phyloP scores from a whole-genome alignment of 2,888 invertebrate genomes.

The Salticus scenicus region DNA sequence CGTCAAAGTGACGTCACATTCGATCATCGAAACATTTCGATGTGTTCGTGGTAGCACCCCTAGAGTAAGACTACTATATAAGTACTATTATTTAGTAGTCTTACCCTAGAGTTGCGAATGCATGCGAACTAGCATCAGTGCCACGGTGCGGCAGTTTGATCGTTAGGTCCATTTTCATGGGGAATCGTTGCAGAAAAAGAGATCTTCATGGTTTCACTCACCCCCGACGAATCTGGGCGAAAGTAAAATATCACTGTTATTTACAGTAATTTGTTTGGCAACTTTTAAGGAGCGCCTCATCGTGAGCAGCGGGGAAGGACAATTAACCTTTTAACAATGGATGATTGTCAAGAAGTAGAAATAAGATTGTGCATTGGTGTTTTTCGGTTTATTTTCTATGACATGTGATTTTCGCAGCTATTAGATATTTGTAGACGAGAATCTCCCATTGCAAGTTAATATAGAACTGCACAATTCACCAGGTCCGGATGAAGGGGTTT shows the following conservation, averaged over 20 bases:
- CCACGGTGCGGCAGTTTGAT: too few relatives aligned
- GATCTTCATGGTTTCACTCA: too few relatives aligned
- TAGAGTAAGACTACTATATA: too few relatives aligned
- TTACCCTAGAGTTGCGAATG: too few relatives aligned
- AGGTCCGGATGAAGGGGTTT: constrained; percentile 44
- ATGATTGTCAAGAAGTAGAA: constrained; percentile 1
- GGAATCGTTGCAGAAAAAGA: too few relatives aligned
- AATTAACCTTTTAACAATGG: constrained; percentile 17
- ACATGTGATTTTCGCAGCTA: neutral
- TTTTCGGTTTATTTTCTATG: neutral
- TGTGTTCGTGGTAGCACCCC: too few relatives aligned
- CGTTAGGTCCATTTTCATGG: too few relatives aligned
- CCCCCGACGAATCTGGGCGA: too few relatives aligned
- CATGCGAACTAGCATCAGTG: too few relatives aligned
- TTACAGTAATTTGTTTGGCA: neutral
- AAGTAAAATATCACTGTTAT: neutral
- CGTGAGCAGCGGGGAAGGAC: neutral
- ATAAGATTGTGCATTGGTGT: neutral
- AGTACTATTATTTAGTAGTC: too few relatives aligned
- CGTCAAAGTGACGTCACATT: too few relatives aligned
- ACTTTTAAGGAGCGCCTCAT: neutral
- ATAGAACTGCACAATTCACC: neutral
- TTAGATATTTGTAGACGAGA: neutral
- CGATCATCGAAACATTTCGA: too few relatives aligned
- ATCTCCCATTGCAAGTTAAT: neutral